Percentiles rank a stretch among this genome's conserved stretches.
phyloP scores from a whole-genome alignment of 2,113 vertebrate species.

The Nyctibius bracteatus region DNA sequence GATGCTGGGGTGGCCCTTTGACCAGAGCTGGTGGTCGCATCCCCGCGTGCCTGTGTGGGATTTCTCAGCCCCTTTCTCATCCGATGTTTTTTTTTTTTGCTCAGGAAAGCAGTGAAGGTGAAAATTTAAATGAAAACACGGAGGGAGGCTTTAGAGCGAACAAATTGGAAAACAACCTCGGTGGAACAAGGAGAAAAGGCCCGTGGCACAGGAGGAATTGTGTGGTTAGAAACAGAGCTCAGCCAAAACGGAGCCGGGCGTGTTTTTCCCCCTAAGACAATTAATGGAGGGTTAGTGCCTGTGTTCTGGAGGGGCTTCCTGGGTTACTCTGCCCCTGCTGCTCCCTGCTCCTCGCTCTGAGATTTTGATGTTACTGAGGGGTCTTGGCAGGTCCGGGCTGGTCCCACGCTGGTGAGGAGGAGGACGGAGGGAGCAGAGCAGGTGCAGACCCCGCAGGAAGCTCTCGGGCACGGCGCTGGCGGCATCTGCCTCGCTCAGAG shows the following conservation, averaged over 20 bases:
- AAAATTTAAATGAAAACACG: constrained; percentile 49
- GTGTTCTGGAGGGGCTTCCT: neutral
- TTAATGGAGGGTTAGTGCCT: neutral
- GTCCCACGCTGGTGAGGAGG: accelerated
- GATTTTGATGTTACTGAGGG: neutral
- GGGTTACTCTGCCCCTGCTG: neutral
- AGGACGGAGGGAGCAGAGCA: neutral
- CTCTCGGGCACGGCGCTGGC: neutral
- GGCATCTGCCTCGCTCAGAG: accelerated
- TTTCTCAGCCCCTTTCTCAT: neutral
- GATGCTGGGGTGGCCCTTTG: neutral
- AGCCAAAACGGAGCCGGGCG: neutral
- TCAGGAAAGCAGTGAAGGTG: constrained; percentile 11
- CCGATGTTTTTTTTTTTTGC: accelerated
- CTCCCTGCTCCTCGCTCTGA: neutral
- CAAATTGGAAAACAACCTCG: constrained; percentile 42
- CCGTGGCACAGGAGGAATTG: neutral
- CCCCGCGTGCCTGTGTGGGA: neutral
- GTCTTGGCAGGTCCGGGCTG: too few species aligned
- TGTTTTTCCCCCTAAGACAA: neutral
- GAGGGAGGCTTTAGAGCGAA: constrained; percentile 37
- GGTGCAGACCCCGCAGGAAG: accelerated
- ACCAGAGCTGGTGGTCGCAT: accelerated
- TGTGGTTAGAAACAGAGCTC: neutral
- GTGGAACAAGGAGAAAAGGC: constrained; percentile 39